Evolutionary conservation across 2,888 invertebrate genomes (phyloP).

Genomic region (Megaustenia siamemsis): DNA sequence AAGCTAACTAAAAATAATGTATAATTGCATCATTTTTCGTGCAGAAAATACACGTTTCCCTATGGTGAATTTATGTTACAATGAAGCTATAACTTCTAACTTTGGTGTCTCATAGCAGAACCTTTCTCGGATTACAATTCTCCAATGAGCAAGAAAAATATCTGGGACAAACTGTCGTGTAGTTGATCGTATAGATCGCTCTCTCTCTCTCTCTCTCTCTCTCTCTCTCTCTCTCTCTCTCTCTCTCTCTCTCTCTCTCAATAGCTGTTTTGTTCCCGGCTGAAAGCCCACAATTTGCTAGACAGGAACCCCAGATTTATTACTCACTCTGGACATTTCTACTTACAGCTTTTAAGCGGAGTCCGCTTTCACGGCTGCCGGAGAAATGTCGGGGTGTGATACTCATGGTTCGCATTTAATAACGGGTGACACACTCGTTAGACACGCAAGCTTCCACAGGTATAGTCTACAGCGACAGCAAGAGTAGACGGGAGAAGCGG

Average conservation of each 20-base stretch:
- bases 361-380: not conserved
- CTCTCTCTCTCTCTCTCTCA: not conserved
- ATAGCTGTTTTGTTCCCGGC: not conserved
- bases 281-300: too few relatives aligned
- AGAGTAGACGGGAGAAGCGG: not conserved
- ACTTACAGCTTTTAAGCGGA: not conserved
- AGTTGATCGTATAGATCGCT: not conserved
- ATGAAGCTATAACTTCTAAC: too few relatives aligned
- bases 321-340: not conserved
- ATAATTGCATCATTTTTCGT: too few relatives aligned
- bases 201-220: not conserved
- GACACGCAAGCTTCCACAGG: not conserved
- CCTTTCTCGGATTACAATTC: too few relatives aligned
- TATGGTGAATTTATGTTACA: too few relatives aligned
- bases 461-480: not conserved
- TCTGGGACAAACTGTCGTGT: not conserved
- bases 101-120: too few relatives aligned
- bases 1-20: too few relatives aligned
- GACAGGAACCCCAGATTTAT: not conserved
- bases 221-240: constrained; percentile 19
- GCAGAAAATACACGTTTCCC: too few relatives aligned
- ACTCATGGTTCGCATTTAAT: not conserved
- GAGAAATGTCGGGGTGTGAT: not conserved
- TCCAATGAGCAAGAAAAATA: too few relatives aligned
- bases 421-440: not conserved